phyloP scores from a whole-genome alignment of 2,888 invertebrate species.

The Drosophila merina region DNA sequence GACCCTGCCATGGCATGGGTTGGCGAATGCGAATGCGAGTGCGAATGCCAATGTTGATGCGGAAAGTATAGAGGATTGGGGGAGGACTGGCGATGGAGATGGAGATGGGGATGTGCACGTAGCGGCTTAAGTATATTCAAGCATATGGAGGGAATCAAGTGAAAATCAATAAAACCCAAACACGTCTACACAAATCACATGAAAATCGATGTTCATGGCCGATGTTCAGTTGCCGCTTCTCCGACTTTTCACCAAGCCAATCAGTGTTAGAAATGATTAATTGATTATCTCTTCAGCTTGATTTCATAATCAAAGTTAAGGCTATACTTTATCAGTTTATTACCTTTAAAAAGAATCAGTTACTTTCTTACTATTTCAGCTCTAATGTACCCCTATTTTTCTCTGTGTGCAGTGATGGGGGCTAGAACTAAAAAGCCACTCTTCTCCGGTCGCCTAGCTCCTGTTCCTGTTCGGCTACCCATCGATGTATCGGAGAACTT shows the following conservation, averaged over 20 bases:
- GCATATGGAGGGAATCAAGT: constrained; percentile 79
- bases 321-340: too few species aligned
- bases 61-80: constrained; percentile 6
- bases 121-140: constrained; percentile 78
- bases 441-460: background rate
- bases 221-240: constrained; percentile 20
- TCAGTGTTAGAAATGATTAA: constrained; percentile 8
- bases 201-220: constrained; percentile 72
- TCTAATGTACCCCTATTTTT: background rate
- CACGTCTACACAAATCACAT: constrained; percentile 79
- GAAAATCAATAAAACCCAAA: constrained; percentile 79
- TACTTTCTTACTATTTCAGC: too few species aligned
- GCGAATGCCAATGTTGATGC: constrained; percentile 6
- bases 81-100: background rate
- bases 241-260: constrained; percentile 13
- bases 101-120: constrained; percentile 72
- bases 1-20: background rate
- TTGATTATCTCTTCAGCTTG: background rate
- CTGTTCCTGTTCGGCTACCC: constrained; percentile 10
- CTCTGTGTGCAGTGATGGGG: constrained; percentile 8
- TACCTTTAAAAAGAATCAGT: background rate
- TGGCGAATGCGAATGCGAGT: constrained; percentile 23
- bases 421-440: constrained; percentile 37
- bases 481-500: constrained; percentile 37
- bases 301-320: background rate